phyloP scores from a whole-genome alignment of 2,888 invertebrate genomes.

The Maniola hyperantus region DNA sequence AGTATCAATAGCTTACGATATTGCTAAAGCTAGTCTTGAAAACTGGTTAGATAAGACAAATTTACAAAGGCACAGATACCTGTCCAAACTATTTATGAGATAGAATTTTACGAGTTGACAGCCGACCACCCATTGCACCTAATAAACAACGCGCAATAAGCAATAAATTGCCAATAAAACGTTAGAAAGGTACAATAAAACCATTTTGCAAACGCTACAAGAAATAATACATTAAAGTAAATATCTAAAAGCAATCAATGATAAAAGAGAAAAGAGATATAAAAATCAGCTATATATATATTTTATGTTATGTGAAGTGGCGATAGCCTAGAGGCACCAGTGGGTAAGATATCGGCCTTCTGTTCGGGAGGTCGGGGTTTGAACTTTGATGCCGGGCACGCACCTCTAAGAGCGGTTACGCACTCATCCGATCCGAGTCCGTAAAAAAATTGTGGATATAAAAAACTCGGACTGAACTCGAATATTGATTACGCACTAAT shows the following conservation, averaged over 20 bases:
- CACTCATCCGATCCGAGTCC: too few relatives aligned
- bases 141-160: slow-evolving; percentile 42
- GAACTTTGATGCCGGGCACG: too few relatives aligned
- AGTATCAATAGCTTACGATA: slow-evolving; percentile 14
- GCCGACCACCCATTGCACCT: slow-evolving; percentile 42
- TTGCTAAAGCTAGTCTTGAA: slow-evolving; percentile 29
- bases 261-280: background rate
- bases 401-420: too few relatives aligned
- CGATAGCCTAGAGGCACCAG: too few relatives aligned
- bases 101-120: slow-evolving; percentile 45
- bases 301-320: background rate
- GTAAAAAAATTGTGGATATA: too few relatives aligned
- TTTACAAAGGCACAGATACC: slow-evolving; percentile 37
- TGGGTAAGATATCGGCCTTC: background rate
- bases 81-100: slow-evolving; percentile 43
- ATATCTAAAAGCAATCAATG: slow-evolving; percentile 12
- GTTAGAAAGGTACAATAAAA: slow-evolving; percentile 40
- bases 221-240: slow-evolving; percentile 24
- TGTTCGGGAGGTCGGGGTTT: too few relatives aligned
- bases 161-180: slow-evolving; percentile 47
- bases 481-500: too few relatives aligned
- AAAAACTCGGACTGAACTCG: too few relatives aligned
- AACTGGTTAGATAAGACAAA: slow-evolving; percentile 41
- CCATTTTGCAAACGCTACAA: slow-evolving; percentile 30
- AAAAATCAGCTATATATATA: slow-evolving; percentile 1